These are phyloP conservation scores for Trogon surrucura DNA, from an alignment of 2,113 vertebrate species.

Conservation along the genomic window DNA sequence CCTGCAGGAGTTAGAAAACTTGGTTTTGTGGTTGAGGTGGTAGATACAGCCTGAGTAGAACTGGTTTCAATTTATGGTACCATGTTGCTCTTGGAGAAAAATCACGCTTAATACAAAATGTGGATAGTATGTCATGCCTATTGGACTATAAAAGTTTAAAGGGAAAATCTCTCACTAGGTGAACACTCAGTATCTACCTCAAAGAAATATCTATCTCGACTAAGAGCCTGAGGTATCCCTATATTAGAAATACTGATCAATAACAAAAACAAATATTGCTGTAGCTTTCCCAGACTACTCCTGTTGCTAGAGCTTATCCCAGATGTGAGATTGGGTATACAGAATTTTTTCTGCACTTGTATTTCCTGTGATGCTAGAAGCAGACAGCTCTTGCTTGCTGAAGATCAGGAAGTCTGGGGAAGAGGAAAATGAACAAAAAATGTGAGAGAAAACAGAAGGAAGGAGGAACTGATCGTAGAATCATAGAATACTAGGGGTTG, in stretches of 20 bases:
- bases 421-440: not conserved
- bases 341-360: not conserved
- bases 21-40: not conserved
- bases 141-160: constrained; percentile 32
- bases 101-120: constrained; percentile 44
- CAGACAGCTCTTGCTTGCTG: not conserved
- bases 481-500: no score
- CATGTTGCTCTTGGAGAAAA: constrained; percentile 12
- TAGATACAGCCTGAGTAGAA: not conserved
- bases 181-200: not conserved
- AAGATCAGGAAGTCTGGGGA: not conserved
- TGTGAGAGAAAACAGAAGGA: not conserved
- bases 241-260: constrained; percentile 40
- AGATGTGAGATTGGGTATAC: not conserved
- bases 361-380: not conserved
- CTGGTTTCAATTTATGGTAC: constrained; percentile 32
- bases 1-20: constrained; percentile 23
- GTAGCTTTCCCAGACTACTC: not conserved
- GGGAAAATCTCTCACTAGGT: constrained; percentile 8
- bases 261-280: constrained; percentile 31
- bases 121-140: constrained; percentile 29
- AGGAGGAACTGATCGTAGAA: not conserved
- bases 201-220: constrained; percentile 1
- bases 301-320: not conserved
- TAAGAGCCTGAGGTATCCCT: not conserved